Conservation (phyloP, 2,888 invertebrate genomes). For the Aelia acuminata region DNA sequence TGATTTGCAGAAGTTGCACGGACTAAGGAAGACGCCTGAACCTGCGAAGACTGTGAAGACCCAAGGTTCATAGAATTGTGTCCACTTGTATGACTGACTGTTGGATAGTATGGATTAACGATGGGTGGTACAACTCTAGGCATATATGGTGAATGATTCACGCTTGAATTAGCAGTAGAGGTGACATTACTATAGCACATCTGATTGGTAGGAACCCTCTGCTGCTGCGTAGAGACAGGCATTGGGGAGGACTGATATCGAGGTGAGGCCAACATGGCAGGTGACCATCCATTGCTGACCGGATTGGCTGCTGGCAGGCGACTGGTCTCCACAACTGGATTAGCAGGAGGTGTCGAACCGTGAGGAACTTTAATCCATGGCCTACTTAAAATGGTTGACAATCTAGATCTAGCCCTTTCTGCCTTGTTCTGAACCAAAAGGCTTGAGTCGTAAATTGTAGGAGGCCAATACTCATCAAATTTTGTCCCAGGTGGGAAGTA, state of each 20-base stretch:
- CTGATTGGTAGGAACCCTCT: slow-evolving; percentile 18
- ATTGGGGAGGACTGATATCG: slow-evolving; percentile 48
- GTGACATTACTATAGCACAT: slow-evolving; percentile 25
- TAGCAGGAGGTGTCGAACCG: slow-evolving; percentile 62
- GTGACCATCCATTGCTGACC: slow-evolving; percentile 62
- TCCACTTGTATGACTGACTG: slow-evolving; percentile 56
- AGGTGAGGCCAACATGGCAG: slow-evolving; percentile 47
- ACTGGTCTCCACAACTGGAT: background rate
- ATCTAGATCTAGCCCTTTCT: slow-evolving; percentile 29
- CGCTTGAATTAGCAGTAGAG: background rate
- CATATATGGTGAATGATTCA: slow-evolving; percentile 20
- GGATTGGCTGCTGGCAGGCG: slow-evolving; percentile 29
- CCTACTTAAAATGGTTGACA: slow-evolving; percentile 60
- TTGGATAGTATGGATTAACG: slow-evolving; percentile 63
- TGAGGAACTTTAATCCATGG: slow-evolving; percentile 67
- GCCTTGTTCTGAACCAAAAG: slow-evolving; percentile 73
- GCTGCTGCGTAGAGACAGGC: slow-evolving; percentile 49
- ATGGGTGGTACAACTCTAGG: slow-evolving; percentile 14
- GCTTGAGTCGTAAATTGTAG: slow-evolving; percentile 87
- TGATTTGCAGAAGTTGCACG: slow-evolving; percentile 71
- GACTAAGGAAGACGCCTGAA: slow-evolving; percentile 70
- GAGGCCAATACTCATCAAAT: slow-evolving; percentile 95
- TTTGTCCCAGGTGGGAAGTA: slow-evolving; percentile 91
- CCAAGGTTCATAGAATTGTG: slow-evolving; percentile 36
- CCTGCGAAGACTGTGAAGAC: slow-evolving; percentile 44